Conservation (phyloP, 2,888 invertebrate genomes). For the Punctoribates punctum region DNA sequence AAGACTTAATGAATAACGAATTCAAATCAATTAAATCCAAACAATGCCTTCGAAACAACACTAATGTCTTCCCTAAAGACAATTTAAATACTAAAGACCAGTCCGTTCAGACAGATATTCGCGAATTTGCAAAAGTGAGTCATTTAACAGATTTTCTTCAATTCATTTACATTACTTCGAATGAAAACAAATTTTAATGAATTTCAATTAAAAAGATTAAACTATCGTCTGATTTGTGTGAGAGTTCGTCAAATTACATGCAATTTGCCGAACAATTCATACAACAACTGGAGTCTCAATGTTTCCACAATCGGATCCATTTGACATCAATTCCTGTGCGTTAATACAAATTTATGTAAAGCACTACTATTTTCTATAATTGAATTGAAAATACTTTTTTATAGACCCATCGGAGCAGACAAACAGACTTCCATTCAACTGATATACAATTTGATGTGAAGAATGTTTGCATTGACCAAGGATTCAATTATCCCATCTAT, state of each 20-base stretch:
- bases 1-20: neutral
- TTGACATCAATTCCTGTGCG: slow-evolving; percentile 16
- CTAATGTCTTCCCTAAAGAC: neutral
- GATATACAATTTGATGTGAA: too few species aligned
- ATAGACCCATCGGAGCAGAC: too few species aligned
- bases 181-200: neutral
- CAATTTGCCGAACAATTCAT: neutral
- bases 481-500: too few species aligned
- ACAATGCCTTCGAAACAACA: neutral
- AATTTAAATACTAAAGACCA: neutral
- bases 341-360: slow-evolving; percentile 16
- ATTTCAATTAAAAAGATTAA: neutral
- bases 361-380: neutral
- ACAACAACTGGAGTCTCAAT: neutral
- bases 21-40: neutral
- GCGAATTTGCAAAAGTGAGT: neutral
- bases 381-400: too few species aligned
- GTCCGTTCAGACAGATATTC: neutral
- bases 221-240: neutral
- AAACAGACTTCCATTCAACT: too few species aligned
- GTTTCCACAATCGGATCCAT: neutral
- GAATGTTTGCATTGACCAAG: too few species aligned
- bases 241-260: neutral
- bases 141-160: neutral
- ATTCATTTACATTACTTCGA: neutral